Percentiles rank a stretch among this genome's conserved stretches.
These are phyloP conservation scores for Balanococcus diminutus DNA, from an alignment of 2,888 invertebrate species.

Conservation along the genomic window DNA sequence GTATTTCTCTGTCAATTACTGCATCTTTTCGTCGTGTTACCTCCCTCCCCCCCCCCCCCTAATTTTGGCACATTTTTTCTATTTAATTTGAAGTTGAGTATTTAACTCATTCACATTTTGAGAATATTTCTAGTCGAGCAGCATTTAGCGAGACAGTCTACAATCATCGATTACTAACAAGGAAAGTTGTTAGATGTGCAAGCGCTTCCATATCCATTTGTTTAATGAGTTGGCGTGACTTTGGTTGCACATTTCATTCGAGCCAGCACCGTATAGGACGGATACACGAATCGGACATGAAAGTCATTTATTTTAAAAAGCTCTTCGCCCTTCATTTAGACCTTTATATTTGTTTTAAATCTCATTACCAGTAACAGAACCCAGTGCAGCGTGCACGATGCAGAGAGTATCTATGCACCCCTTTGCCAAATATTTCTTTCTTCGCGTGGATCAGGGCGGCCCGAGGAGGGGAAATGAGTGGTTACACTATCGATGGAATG, in stretches of 20 bases:
- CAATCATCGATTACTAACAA: neutral
- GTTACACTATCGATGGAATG: neutral
- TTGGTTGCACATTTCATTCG: constrained; percentile 30
- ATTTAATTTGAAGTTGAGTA: too few species aligned
- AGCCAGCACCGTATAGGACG: neutral
- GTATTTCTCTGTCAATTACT: too few species aligned
- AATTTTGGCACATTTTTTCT: too few species aligned
- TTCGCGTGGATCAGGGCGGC: neutral
- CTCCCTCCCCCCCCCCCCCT: too few species aligned
- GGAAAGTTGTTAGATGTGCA: constrained; percentile 7
- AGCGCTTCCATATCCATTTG: constrained; percentile 27
- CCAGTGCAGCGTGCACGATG: neutral
- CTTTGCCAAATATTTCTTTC: neutral
- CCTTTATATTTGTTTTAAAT: constrained; percentile 43
- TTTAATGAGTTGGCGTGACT: constrained; percentile 39
- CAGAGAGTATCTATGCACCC: constrained; percentile 14
- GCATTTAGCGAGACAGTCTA: neutral
- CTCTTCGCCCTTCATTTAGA: constrained; percentile 36
- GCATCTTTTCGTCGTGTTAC: too few species aligned
- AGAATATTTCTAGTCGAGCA: neutral
- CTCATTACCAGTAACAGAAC: neutral
- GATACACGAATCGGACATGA: neutral
- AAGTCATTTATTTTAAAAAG: constrained; percentile 42
- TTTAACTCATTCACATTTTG: too few species aligned
- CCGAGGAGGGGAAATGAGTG: neutral